Conservation (phyloP, 2,797 vertebrate species). For the Sphaeramia orbicularis region DNA sequence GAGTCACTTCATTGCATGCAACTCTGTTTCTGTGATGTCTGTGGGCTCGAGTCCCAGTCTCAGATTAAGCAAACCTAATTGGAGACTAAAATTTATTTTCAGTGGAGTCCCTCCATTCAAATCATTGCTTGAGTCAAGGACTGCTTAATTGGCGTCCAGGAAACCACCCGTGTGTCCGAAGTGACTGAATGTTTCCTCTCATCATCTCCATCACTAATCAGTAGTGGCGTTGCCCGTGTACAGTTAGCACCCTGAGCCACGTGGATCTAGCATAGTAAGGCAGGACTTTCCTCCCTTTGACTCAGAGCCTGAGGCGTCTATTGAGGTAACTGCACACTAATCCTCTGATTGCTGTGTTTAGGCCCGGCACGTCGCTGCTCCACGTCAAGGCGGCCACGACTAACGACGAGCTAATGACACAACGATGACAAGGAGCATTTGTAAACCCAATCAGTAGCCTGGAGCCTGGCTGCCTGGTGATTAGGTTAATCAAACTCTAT, state of each 20-base stretch:
- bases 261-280: conserved; percentile 49
- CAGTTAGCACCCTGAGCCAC: conserved; percentile 64
- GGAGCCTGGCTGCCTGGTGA: conserved; percentile 72
- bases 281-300: conserved; percentile 65
- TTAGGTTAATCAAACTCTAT: conserved; percentile 80
- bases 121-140: conserved; percentile 54
- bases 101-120: conserved; percentile 58
- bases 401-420: conserved; percentile 81
- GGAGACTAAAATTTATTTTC: conserved; percentile 62
- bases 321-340: conserved; percentile 77
- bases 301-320: conserved; percentile 67
- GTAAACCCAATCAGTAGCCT: conserved; percentile 79
- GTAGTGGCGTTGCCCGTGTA: conserved; percentile 63
- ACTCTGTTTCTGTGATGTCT: conserved; percentile 38
- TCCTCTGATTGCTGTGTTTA: conserved; percentile 85
- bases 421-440: conserved; percentile 80
- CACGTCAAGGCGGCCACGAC: conserved; percentile 76
- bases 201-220: conserved; percentile 72
- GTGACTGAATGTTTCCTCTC: conserved; percentile 81
- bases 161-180: conserved; percentile 67
- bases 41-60: conserved; percentile 61
- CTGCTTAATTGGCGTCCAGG: conserved; percentile 65
- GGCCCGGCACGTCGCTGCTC: conserved; percentile 71
- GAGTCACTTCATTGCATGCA: conserved; percentile 41
- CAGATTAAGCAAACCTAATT: conserved; percentile 69